Evolutionary conservation across 2,888 invertebrate species (phyloP), one percentile per base, ranked within the genome.

Genomic region (Nemotelus nigrinus): DNA sequence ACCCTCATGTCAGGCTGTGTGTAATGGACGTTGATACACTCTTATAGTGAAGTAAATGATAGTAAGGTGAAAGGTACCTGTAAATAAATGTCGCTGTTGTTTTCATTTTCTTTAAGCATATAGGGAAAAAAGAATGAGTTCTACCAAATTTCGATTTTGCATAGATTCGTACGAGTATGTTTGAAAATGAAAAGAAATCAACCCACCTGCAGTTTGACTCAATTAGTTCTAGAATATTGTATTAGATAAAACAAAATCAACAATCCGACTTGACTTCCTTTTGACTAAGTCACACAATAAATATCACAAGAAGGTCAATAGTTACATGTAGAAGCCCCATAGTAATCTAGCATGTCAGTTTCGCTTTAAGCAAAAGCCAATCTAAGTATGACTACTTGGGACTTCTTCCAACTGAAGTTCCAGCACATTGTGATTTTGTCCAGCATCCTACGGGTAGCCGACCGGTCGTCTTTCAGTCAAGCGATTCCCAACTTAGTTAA

Each of bases 1-100:
- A 71, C 70, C 70, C 70, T 71, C 70, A 71, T 71, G 55, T 71
- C 67, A 67, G 47, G 67, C 67, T 67, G 45, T 48, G 47, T 67
- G n/a, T 6, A 64, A 41, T 41, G 41, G 43, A 10, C 43, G 53
- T 7, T 7, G 53, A 7, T 7, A 53, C 6, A 6, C 6, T 53
- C 53, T 53, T 53, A 10, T 10, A 7, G 10, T 53, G 7, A 25
- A 25, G 25, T 25, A 25, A 25, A 25, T 25, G 10, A 53, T 10
- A 53, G 7, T 10, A 53, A 53, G 7, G 6, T 7, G 53, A 53
- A 53, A 53, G 10, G 53, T 53, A 10, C 10, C 10, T 53, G 10
- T 53, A 53, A 10, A 7, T 53, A 53, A 53, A 53, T 53, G 53
- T 7, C 7, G 53, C 53, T 10, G 53, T 7, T 7, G 6, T 53